Evolutionary conservation across 2,888 invertebrate species (phyloP).

Genomic region (Harmothoe impar): DNA sequence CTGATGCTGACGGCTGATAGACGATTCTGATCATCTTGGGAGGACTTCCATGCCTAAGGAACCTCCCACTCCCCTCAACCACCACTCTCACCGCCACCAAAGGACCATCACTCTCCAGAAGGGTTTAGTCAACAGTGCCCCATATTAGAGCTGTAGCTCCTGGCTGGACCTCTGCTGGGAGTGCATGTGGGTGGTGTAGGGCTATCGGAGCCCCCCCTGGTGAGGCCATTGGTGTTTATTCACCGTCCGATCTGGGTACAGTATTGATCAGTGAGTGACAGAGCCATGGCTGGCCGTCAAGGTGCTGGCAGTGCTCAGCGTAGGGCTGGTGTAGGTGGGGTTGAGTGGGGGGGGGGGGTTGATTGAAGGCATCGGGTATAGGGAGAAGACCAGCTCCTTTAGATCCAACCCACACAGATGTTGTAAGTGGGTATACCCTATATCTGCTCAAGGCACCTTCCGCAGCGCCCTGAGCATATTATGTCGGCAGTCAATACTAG

Average conservation of each 20-base stretch:
- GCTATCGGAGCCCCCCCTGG: background rate
- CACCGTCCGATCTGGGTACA: slow-evolving; percentile 11
- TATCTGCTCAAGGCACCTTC: background rate
- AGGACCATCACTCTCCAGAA: too few relatives aligned
- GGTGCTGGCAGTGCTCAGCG: background rate
- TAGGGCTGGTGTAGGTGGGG: too few relatives aligned
- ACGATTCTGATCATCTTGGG: too few relatives aligned
- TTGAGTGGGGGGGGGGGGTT: background rate
- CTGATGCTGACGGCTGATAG: too few relatives aligned
- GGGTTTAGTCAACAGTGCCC: too few relatives aligned
- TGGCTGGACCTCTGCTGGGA: background rate
- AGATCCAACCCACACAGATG: background rate
- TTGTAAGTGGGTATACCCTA: background rate
- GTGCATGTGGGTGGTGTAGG: background rate
- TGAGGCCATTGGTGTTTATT: background rate
- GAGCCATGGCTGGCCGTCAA: background rate
- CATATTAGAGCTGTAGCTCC: background rate
- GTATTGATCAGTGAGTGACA: slow-evolving; percentile 21
- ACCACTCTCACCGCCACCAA: too few relatives aligned
- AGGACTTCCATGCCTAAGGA: too few relatives aligned
- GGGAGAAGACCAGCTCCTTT: background rate
- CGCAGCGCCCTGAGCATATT: background rate
- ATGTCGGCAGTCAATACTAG: too few relatives aligned
- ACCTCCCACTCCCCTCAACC: too few relatives aligned
- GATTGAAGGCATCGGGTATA: too few relatives aligned